phyloP scores from a whole-genome alignment of 2,888 invertebrate species.

The Crossocerus cetratus region DNA sequence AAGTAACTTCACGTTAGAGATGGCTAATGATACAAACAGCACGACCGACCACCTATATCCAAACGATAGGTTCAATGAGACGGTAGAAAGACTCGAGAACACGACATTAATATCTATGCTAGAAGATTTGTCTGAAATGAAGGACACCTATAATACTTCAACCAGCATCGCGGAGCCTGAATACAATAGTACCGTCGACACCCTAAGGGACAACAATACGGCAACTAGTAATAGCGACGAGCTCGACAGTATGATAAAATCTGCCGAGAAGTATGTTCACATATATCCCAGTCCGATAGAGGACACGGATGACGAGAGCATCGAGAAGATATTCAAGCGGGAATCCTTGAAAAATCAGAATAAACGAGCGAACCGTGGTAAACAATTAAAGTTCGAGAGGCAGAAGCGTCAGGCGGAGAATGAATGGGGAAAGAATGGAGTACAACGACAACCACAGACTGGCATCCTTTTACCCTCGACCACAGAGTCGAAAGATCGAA shows the following conservation, averaged over 20 bases:
- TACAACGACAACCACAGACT: conserved; percentile 71
- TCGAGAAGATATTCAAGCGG: conserved; percentile 58
- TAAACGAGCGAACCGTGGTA: conserved; percentile 24
- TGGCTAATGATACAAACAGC: background rate
- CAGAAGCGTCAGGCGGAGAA: conserved; percentile 25
- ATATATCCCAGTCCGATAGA: conserved; percentile 11
- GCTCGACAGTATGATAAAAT: no score
- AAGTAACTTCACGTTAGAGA: background rate
- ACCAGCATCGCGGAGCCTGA: no score
- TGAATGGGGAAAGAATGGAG: conserved; percentile 59
- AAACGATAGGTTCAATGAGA: no score
- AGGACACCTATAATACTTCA: no score
- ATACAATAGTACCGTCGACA: background rate
- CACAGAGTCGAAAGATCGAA: conserved; percentile 73
- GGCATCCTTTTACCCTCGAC: conserved; percentile 70
- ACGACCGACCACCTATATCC: conserved; percentile 2
- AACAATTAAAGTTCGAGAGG: conserved; percentile 27
- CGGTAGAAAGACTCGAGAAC: conserved; percentile 1
- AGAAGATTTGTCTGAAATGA: no score
- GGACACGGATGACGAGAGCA: conserved; percentile 49
- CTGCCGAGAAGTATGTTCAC: background rate
- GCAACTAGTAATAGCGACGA: no score
- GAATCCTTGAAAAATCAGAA: conserved; percentile 56
- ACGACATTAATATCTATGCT: background rate
- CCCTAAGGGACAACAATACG: background rate